Base-by-base conservation (phyloP, 2,888 invertebrate genomes). In the Microchrysa polita region DNA sequence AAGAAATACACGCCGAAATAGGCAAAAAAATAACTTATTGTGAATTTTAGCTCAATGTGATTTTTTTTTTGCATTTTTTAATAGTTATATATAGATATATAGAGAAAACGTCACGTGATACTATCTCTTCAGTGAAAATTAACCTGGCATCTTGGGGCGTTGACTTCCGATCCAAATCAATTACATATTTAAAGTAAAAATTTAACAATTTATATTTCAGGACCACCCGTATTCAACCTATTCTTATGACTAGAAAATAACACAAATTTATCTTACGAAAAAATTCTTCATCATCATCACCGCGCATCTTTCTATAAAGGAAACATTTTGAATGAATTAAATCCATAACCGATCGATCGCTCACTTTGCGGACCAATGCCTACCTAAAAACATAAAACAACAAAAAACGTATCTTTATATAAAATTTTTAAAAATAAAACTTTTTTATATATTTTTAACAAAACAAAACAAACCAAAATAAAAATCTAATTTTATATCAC, bases 171-270 rank as follows among this genome's bases (percentile, higher is more conserved):
- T 4, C 1, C 10, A 55, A 55, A 14, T 18, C 20, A 55, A 12
- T 16, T 10, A 16, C 10, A 55, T 20, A 69, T 60, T 59, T 72
- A 20, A 57, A 52, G n/a, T n/a, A n/a, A n/a, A n/a, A n/a, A n/a
- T n/a, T n/a, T n/a, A n/a, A 34, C 27, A 7, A 14, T 48, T 67
- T 74, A 53, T n/a, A 1, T 75, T 75, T 34, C 73, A 75, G 75
- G 75, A 75, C 75, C 75, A 75, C 44, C 73, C 55, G 57, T 52
- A 67, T 23, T 52, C 18, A 72, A 75, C 75, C 27, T 69, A 73
- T 75, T 75, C 75, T 75, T 75, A 75, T 75, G 75, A 75, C 55
- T 63, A 55, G 72, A 63, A 75, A 67, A 42, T 52, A 74, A 48
- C 44, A 27, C 12, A 44, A 52, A 42, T n/a, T n/a, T n/a, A 57